Base-by-base conservation (phyloP, 2,797 vertebrate genomes). In the Pyrocephalus nanus region DNA sequence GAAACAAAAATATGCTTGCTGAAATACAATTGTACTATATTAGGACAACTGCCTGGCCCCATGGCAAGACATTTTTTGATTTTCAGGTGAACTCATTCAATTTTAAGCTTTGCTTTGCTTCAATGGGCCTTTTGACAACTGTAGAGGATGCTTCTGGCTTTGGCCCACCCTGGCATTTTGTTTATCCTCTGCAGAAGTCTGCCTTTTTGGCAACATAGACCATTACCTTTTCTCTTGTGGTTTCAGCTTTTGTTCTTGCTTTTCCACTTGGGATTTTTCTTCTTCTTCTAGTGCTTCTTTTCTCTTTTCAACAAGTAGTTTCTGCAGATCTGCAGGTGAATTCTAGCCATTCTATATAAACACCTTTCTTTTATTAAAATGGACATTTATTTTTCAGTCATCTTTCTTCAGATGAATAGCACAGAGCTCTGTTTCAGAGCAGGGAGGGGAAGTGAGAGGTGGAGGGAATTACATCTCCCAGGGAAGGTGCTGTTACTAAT, bases 211-310 rank as follows among this genome's bases (percentile, higher is more conserved):
- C 32, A 86, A 27, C 19, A 5, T 6, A 12, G 15, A 23, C 30
- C 32, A 55, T 38, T 83, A 86, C 12, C 30, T 86, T 87, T 85
- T 19, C 11, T 69, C 13, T 60, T 73, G 40, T 55, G 30, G 36
- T 77, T 94, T 94, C 73, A 70, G 43, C 36, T 90, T 91, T 87
- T 67, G 42, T 34, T 81, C 65, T 65, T 83, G 77, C 40, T 94
- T 83, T 85, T 75, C 34, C 38, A 17, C 40, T 75, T 45, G 7
- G 40, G 23, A 57, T 10, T 86, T 74, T 67, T 70, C 25, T 62
- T 81, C 25, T 62, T 81, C n/a, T 71, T 61, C 15, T n/a, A 34
- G 16, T 32, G 11, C 20, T 71, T 51, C 36, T 74, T 74, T 73
- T 82, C 40, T 80, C 29, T 87, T 70, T 79, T 65, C 55, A 87